These are phyloP conservation scores for Drosophila sturtevanti DNA, from an alignment of 1,140 invertebrate species.

Conservation along the genomic window DNA sequence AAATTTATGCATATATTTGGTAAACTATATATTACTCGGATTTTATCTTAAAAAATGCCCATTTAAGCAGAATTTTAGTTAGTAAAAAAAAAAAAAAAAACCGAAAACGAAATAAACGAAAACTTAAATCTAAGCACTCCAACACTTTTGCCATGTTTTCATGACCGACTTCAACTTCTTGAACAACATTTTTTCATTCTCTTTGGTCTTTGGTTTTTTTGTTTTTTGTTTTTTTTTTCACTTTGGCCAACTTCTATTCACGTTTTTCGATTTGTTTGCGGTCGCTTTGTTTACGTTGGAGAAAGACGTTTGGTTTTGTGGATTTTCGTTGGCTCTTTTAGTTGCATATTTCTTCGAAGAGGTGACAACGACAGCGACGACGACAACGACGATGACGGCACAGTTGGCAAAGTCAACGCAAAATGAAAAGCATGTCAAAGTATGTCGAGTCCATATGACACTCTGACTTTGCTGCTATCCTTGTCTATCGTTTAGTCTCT, in stretches of 20 bases:
- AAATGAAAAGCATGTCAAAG: constrained; percentile 69
- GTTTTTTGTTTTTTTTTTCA: constrained; percentile 15
- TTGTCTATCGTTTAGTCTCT: too few relatives aligned
- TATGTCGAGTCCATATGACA: constrained; percentile 70
- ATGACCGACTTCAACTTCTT: constrained; percentile 44
- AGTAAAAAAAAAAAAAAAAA: constrained; percentile 4
- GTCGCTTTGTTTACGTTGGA: constrained; percentile 53
- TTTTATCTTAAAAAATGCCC: background rate
- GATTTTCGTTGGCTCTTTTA: constrained; percentile 45
- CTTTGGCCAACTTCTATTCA: constrained; percentile 27
- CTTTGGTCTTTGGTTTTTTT: constrained; percentile 15
- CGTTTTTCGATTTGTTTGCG: constrained; percentile 54
- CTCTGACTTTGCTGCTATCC: constrained; percentile 35
- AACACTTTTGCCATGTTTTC: constrained; percentile 43
- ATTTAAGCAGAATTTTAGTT: constrained; percentile 15
- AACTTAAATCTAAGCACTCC: constrained; percentile 35
- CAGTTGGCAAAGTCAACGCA: constrained; percentile 57
- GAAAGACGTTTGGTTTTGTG: constrained; percentile 26
- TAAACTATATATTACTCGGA: background rate
- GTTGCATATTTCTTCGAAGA: constrained; percentile 43
- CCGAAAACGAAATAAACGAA: constrained; percentile 11
- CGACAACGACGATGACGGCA: constrained; percentile 24
- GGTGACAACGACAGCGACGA: constrained; percentile 8
- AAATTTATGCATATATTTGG: background rate
- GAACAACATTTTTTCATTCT: constrained; percentile 31